Conservation (phyloP, 2,797 vertebrate genomes). For the Manis crassicaudata region DNA sequence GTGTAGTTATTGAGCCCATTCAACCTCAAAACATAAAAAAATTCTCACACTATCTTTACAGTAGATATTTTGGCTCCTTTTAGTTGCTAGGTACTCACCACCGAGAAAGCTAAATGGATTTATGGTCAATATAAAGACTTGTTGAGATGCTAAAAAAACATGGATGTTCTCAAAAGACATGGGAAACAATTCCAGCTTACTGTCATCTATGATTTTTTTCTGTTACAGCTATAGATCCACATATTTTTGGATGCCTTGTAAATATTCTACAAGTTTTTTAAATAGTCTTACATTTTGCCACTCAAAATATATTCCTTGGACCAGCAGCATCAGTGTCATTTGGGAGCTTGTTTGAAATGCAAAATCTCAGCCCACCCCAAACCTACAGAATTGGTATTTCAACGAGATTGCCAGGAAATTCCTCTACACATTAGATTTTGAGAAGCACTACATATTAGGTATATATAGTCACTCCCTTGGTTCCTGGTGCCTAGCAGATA, state of each 20-base stretch:
- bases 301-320: not conserved
- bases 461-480: not conserved
- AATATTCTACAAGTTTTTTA: not conserved
- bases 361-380: not conserved
- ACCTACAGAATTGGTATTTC: conserved; percentile 21
- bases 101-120: not conserved
- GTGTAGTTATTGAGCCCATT: not conserved
- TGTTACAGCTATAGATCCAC: not conserved
- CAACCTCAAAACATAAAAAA: conserved; percentile 28
- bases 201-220: not conserved
- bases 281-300: not conserved
- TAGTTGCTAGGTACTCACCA: not conserved
- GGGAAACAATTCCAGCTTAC: not conserved
- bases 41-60: not conserved
- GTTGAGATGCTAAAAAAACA: not conserved
- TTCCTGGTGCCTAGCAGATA: not conserved
- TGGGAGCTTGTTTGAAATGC: not conserved
- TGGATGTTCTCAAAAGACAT: not conserved
- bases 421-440: not conserved
- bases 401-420: not conserved
- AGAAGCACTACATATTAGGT: not conserved
- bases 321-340: not conserved
- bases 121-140: conserved; percentile 16
- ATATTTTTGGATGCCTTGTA: not conserved
- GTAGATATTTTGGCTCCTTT: not conserved